Conservation (phyloP, 2,797 vertebrate species). For the Macropodus opercularis region DNA sequence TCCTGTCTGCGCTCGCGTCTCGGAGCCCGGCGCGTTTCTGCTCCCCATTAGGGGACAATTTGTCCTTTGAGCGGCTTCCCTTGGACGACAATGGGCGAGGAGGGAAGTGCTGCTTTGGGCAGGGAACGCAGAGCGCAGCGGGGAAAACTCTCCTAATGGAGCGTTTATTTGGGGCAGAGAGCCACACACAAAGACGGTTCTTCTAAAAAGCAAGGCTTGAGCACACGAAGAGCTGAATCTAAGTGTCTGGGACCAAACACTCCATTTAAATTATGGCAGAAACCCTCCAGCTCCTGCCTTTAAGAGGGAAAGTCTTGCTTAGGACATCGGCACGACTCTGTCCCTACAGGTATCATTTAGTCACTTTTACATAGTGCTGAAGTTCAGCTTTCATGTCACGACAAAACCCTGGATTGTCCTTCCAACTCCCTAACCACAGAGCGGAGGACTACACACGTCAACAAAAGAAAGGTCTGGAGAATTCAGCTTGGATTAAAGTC, state of each 20-base stretch:
- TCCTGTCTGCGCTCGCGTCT: constrained; percentile 63
- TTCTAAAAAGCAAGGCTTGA: constrained; percentile 48
- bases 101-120: constrained; percentile 63
- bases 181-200: constrained; percentile 67
- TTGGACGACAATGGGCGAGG: constrained; percentile 60
- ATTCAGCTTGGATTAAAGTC: constrained; percentile 12
- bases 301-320: constrained; percentile 38
- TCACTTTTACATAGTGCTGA: constrained; percentile 16
- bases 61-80: constrained; percentile 66
- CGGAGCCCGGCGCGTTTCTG: constrained; percentile 63
- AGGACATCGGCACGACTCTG: constrained; percentile 36
- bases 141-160: constrained; percentile 70
- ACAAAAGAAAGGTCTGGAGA: constrained; percentile 8
- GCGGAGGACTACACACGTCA: neutral
- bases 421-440: neutral
- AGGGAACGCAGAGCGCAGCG: constrained; percentile 47
- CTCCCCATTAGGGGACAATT: constrained; percentile 67
- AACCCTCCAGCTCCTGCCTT: constrained; percentile 51
- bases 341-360: constrained; percentile 14
- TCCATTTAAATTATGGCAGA: constrained; percentile 59
- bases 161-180: constrained; percentile 70
- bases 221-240: constrained; percentile 54
- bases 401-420: neutral
- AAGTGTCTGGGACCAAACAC: constrained; percentile 60
- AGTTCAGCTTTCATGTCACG: constrained; percentile 12